phyloP scores from a whole-genome alignment of 2,888 invertebrate species.

The Anthophora plumipes region DNA sequence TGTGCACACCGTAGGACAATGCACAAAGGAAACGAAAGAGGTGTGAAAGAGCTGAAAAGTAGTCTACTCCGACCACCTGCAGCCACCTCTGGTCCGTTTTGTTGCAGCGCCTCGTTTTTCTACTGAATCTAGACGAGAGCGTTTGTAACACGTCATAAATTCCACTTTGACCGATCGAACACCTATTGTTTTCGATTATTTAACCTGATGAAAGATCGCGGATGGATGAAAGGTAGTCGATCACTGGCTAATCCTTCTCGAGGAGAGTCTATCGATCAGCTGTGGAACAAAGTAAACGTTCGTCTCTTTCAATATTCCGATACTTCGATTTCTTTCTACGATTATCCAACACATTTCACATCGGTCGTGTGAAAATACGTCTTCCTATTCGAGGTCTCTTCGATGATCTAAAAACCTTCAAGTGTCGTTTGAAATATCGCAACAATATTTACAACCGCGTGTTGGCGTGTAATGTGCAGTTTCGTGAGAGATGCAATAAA shows the following conservation, averaged over 20 bases:
- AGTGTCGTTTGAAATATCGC: too few species aligned
- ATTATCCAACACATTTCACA: too few species aligned
- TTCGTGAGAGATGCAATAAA: too few species aligned
- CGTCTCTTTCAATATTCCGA: too few species aligned
- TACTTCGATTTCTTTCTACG: too few species aligned
- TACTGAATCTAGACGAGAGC: conserved; percentile 41
- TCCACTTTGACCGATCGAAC: conserved; percentile 50
- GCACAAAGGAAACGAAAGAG: conserved; percentile 48
- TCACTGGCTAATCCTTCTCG: background rate
- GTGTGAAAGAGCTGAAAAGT: conserved; percentile 44
- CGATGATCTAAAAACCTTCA: too few species aligned
- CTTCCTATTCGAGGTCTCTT: too few species aligned
- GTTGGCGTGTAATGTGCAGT: too few species aligned
- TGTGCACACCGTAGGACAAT: conserved; percentile 11
- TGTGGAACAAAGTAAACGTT: background rate
- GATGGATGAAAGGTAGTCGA: conserved; percentile 19
- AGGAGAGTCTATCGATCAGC: background rate
- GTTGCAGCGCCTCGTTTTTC: conserved; percentile 37
- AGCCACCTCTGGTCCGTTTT: conserved; percentile 34
- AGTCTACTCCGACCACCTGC: conserved; percentile 60
- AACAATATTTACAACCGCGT: too few species aligned
- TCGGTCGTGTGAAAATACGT: too few species aligned
- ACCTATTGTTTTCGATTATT: conserved; percentile 29
- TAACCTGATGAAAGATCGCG: conserved; percentile 12
- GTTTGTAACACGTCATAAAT: conserved; percentile 38